Base-by-base conservation (phyloP, 2,888 invertebrate genomes). In the Drosophila anomelani region DNA sequence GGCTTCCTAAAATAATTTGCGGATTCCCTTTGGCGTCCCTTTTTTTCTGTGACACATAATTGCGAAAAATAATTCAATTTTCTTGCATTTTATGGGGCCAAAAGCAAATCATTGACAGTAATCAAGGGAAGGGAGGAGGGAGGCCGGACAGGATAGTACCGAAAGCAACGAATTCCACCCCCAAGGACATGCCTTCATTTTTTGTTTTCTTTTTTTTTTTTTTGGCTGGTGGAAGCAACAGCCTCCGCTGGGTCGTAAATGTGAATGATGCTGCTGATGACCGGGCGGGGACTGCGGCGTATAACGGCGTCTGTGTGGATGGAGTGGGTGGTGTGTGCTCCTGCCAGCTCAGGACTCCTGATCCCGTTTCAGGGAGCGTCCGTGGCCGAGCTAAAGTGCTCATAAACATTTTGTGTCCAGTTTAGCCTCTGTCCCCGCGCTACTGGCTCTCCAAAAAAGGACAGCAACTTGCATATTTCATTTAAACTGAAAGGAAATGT, bases 21-120 rank as follows among this genome's bases (percentile, higher is more conserved):
- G 43, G 32, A 60, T 41, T 32, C 38, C 44, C 32, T 29, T 46
- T 57, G 59, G 38, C 38, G 32, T 61, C 41, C 61, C 23, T 61
- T 8, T 47, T 47, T 47, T 43, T 43, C 44, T 54, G 57, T 71
- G 57, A 54, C 69, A 69, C 67, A 73, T 76, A 77, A 76, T 73
- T 75, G 61, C 59, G 47, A 58, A 77, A 75, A 84, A 75, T 74
- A 85, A 89, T 89, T 89, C 84, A 89, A 86, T 86, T 86, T 89
- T 77, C 79, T 54, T 73, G 78, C 77, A 88, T 89, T 86, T 89
- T 88, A 89, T 78, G 86, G 74, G 79, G 63, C 75, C 78, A 43
- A 77, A 86, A 84, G 88, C 81, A 84, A 88, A 84, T 84, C 88
- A 84, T 88, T 88, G 84, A 77, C 88, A 84, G 88, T 84, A 80